Base-by-base conservation (phyloP, 2,797 vertebrate species). In the Parauchenoglanis punctatus region DNA sequence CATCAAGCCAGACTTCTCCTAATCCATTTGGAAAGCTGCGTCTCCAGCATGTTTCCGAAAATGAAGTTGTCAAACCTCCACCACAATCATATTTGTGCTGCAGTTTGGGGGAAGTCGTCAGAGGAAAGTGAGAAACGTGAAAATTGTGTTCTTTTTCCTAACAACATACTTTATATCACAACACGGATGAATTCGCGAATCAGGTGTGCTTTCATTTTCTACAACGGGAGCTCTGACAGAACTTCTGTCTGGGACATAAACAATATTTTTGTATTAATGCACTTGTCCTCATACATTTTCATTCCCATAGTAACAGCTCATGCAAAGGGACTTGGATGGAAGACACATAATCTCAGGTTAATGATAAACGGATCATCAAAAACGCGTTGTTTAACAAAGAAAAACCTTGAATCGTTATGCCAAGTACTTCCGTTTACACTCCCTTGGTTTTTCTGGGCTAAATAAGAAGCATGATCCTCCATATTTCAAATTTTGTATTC, bases 1-100 rank as follows among this genome's bases (percentile, higher is more conserved):
- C 67, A 84, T 70, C 76, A 75, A 76, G 20, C 35, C 59, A 31
- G 73, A 25, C 54, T 52, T 28, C 72, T 84, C 83, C 61, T 81
- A 72, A 80, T 86, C 80, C 7, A 11, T 88, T 84, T 88, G 56
- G 18, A 73, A 68, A 88, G 59, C 54, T 82, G 63, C 15, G 2
- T 86, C 35, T 61, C 25, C 85, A 81, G 65, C 35, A 86, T 70
- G 65, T 72, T n/a, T 59, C 44, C 49, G 12, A 56, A 65, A 86
- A 86, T 78, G 35, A 65, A 78, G 73, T 18, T 52, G 70, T 76
- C 73, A 67, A 76, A 85, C 18, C 76, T 44, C 49, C 65, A 13
- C 25, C 65, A 46, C 25, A 17, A 85, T 6, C 28, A 54, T 12
- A 40, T 80, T 35, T 58, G 59, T 17, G n/a, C 67, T 8, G 15